Evolutionary conservation across 2,797 vertebrate species (phyloP).

Genomic region (Macroramphosus scolopax): DNA sequence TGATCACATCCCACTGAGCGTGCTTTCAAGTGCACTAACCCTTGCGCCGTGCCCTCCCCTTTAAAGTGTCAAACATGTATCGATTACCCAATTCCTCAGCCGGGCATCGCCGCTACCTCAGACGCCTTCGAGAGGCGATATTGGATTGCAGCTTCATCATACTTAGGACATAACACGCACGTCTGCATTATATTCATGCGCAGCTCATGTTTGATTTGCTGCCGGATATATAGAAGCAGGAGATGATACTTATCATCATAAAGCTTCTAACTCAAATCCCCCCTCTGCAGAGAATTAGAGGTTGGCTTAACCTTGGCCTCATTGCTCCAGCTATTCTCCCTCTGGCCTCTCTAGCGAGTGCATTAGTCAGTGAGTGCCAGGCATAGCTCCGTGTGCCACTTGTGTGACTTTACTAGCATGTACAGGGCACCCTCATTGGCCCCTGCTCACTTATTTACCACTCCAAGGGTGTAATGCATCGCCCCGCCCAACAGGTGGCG

Average conservation of each 20-base stretch:
- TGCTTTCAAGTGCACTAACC: constrained; percentile 68
- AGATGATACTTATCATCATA: constrained; percentile 12
- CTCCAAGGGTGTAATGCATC: constrained; percentile 58
- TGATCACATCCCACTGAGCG: constrained; percentile 63
- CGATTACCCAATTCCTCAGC: constrained; percentile 45
- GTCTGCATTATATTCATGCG: constrained; percentile 15
- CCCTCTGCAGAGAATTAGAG: constrained; percentile 40
- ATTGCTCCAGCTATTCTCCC: constrained; percentile 53
- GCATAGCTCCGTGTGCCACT: constrained; percentile 60
- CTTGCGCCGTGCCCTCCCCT: constrained; percentile 24
- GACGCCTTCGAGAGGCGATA: constrained; percentile 16
- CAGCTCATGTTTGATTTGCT: constrained; percentile 8
- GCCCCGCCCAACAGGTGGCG: constrained; percentile 75
- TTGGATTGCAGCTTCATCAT: constrained; percentile 23
- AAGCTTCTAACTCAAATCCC: constrained; percentile 33
- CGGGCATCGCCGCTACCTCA: constrained; percentile 3
- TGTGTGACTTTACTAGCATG: constrained; percentile 47
- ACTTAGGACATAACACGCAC: constrained; percentile 30
- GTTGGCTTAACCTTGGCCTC: constrained; percentile 70
- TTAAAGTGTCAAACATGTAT: constrained; percentile 50
- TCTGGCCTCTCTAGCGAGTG: constrained; percentile 57
- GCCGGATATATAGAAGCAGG: constrained; percentile 11
- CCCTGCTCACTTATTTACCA: constrained; percentile 50
- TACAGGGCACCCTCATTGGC: constrained; percentile 41
- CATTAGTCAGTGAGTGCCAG: constrained; percentile 66